These are phyloP conservation scores for Irena cyanogastra DNA, from an alignment of 2,113 vertebrate genomes.

Conservation along the genomic window DNA sequence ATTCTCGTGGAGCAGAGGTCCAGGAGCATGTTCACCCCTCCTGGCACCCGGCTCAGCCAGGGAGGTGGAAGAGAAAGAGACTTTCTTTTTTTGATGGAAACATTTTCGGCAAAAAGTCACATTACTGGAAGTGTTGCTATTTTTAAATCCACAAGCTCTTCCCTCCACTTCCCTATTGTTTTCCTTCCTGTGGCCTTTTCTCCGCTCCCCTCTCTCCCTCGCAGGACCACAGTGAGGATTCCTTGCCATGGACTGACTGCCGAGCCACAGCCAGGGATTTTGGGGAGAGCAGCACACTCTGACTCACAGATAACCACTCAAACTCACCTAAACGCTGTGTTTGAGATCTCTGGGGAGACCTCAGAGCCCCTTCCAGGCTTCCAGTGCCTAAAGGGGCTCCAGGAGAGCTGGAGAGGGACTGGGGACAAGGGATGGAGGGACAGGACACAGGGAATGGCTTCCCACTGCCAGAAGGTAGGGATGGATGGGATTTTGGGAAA, in stretches of 20 bases:
- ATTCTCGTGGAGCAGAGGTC: not conserved
- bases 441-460: not conserved
- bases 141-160: slow-evolving; percentile 2
- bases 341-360: not conserved
- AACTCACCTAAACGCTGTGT: not conserved
- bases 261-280: fast-evolving
- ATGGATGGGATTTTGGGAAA: fast-evolving
- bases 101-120: slow-evolving; percentile 27
- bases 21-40: not conserved
- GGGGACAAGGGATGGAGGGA: not conserved
- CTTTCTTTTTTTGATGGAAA: not conserved
- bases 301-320: not conserved
- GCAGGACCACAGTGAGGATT: not conserved
- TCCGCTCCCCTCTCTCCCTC: not conserved
- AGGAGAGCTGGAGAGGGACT: not conserved
- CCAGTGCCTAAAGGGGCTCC: fast-evolving
- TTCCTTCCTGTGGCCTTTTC: slow-evolving; percentile 18
- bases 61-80: not conserved
- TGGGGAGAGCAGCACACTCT: not conserved
- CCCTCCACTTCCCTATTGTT: not conserved
- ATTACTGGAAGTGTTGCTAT: slow-evolving; percentile 28
- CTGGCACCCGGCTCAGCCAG: fast-evolving
- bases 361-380: not conserved
- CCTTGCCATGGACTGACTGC: fast-evolving
- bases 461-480: not conserved